Percentiles rank a stretch among this genome's conserved stretches.
phyloP scores from a whole-genome alignment of 2,113 vertebrate genomes.

The Plecturocebus donacophilus region DNA sequence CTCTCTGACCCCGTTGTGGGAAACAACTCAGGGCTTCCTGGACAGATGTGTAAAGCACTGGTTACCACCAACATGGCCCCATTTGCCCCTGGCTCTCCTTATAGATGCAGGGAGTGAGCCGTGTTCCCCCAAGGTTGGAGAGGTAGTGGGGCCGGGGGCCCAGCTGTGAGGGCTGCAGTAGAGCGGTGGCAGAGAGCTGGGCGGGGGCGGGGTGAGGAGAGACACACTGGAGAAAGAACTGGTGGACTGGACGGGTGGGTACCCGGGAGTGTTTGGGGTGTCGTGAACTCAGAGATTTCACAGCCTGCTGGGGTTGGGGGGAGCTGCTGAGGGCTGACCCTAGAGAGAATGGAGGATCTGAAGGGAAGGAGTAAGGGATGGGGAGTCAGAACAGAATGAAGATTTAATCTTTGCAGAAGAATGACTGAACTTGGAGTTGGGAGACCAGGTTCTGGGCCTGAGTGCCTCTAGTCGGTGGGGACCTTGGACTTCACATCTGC shows the following conservation, averaged over 20 bases:
- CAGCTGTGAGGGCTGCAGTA: too few species aligned
- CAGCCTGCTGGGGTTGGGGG: background rate
- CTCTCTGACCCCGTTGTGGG: too few species aligned
- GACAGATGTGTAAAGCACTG: too few species aligned
- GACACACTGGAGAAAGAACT: background rate
- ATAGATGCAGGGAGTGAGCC: too few species aligned
- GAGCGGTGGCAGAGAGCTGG: too few species aligned
- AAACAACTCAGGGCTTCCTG: too few species aligned
- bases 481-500: background rate
- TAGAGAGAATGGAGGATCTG: background rate
- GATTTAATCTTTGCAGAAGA: background rate
- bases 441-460: background rate
- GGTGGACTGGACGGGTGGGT: background rate
- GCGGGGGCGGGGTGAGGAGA: fast-evolving
- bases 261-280: background rate
- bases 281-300: background rate
- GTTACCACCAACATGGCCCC: too few species aligned
- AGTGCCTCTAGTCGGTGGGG: background rate
- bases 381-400: background rate
- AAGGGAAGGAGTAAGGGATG: background rate
- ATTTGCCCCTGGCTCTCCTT: too few species aligned
- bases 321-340: background rate
- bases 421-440: background rate
- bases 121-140: too few species aligned
- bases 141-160: too few species aligned